These are phyloP conservation scores for Coendou prehensilis DNA, from an alignment of 2,797 vertebrate species.

Conservation along the genomic window DNA sequence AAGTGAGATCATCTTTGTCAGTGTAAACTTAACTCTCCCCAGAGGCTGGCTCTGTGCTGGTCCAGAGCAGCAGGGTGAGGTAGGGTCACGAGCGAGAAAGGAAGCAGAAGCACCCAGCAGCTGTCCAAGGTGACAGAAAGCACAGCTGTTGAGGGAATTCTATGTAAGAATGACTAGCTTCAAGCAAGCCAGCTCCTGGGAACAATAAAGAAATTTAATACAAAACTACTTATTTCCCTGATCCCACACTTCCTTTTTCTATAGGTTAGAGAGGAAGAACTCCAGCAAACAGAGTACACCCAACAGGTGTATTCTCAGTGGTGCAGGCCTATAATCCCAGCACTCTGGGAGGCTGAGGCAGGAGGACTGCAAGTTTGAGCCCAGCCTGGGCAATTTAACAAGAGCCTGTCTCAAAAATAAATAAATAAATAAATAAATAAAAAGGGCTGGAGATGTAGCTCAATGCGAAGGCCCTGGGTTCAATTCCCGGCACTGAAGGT, in stretches of 20 bases:
- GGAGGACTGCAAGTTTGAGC: not conserved
- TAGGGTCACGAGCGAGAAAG: not conserved
- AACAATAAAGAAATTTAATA: constrained; percentile 27
- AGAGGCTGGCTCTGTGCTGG: not conserved
- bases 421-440: no score
- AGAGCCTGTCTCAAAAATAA: not conserved
- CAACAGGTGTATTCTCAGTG: not conserved
- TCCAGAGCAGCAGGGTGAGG: not conserved
- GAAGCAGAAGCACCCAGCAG: not conserved
- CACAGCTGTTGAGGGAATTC: not conserved
- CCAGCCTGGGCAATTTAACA: not conserved
- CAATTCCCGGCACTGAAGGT: not conserved
- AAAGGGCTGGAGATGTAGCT: not conserved
- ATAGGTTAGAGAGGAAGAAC: constrained; percentile 6
- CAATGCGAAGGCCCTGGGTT: not conserved
- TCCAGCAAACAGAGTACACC: constrained; percentile 2
- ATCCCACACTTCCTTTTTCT: not conserved
- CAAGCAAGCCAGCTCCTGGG: not conserved
- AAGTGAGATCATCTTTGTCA: not conserved
- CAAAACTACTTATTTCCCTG: not conserved
- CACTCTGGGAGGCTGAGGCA: not conserved
- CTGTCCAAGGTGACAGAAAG: not conserved
- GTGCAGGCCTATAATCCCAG: not conserved
- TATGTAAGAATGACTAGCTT: not conserved
- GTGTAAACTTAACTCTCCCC: not conserved